Conservation (phyloP, 2,797 vertebrate genomes). For the Oreortyx pictus region DNA sequence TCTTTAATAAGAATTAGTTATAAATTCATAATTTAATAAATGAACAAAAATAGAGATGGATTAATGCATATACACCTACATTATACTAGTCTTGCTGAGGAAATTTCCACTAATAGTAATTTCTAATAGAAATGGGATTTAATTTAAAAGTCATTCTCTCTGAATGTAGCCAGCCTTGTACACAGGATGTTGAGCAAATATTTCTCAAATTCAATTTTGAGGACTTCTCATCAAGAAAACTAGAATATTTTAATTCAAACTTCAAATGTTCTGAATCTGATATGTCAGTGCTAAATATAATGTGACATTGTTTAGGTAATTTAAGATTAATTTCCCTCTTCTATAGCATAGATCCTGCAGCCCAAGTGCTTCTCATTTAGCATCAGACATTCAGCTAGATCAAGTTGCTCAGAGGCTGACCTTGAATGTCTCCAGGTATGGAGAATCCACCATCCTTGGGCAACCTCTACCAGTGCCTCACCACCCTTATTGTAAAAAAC, state of each 20-base stretch:
- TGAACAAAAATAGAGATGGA: background rate
- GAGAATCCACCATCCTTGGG: no score
- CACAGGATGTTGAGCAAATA: background rate
- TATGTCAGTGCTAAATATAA: background rate
- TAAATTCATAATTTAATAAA: background rate
- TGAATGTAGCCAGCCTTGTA: background rate
- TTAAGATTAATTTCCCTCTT: background rate
- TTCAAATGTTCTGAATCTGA: background rate
- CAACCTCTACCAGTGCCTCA: no score
- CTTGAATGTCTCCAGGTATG: no score
- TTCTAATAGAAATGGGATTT: background rate
- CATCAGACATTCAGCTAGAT: background rate
- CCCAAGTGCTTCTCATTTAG: background rate
- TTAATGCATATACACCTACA: background rate
- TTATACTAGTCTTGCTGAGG: background rate
- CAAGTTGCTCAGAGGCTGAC: no score
- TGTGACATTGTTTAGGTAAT: background rate
- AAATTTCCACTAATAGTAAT: background rate
- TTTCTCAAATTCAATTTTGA: background rate
- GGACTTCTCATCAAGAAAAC: background rate
- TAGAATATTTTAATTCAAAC: background rate
- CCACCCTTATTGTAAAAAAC: no score
- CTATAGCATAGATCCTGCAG: background rate
- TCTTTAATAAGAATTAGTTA: background rate
- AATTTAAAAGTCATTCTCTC: background rate